Evolutionary conservation across 2,113 vertebrate genomes (phyloP).

Genomic region (Cottus gobio): DNA sequence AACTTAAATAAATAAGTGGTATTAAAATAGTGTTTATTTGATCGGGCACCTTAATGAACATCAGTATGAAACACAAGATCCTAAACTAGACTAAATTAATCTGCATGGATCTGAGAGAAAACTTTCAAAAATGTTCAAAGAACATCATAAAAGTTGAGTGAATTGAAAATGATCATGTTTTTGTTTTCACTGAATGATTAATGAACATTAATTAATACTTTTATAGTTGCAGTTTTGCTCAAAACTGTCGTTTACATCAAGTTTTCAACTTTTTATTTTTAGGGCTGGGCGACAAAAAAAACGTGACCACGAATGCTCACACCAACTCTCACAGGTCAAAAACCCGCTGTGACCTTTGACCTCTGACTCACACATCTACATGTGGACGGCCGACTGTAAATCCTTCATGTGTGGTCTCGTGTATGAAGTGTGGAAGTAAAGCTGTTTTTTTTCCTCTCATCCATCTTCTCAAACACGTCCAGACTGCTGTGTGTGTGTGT

Average conservation of each 20-base stretch:
- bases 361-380: neutral
- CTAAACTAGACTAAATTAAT: neutral
- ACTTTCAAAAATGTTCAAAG: neutral
- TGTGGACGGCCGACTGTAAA: neutral
- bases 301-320: too few relatives aligned
- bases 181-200: too few relatives aligned
- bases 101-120: neutral
- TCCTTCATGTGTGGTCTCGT: too few relatives aligned
- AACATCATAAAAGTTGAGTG: neutral
- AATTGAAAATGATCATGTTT: too few relatives aligned
- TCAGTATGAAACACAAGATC: neutral
- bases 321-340: slow-evolving; percentile 8
- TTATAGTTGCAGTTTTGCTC: too few relatives aligned
- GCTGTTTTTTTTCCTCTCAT: slow-evolving; percentile 9
- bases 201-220: too few relatives aligned
- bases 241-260: too few relatives aligned
- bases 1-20: too few relatives aligned
- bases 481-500: neutral
- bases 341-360: slow-evolving; percentile 37
- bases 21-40: neutral
- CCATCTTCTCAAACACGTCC: neutral
- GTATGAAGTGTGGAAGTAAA: too few relatives aligned
- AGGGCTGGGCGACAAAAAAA: too few relatives aligned
- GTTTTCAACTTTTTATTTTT: too few relatives aligned
- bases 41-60: too few relatives aligned